Percentiles rank a stretch among this genome's conserved stretches.
These are phyloP conservation scores for Columba janthina DNA, from an alignment of 2,113 vertebrate genomes.

Conservation along the genomic window DNA sequence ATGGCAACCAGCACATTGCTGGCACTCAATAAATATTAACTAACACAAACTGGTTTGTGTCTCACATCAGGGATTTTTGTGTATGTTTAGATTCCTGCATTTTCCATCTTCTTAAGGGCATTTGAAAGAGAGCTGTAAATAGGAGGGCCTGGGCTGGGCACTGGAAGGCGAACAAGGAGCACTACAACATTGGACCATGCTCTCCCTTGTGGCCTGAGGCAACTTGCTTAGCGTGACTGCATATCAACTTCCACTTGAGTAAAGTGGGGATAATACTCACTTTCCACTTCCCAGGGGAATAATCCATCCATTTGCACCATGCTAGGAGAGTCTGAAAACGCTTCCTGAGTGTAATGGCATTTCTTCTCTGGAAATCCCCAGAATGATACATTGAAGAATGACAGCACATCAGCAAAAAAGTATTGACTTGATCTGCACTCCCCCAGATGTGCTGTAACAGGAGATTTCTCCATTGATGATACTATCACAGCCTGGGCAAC, in stretches of 20 bases:
- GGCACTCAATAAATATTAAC: background rate
- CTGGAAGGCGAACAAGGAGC: background rate
- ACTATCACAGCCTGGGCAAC: background rate
- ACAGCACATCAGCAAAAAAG: background rate
- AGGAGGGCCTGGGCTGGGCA: background rate
- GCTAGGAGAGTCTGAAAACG: background rate
- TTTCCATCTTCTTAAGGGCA: background rate
- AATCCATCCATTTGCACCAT: background rate
- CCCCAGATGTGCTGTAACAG: background rate
- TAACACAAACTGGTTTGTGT: background rate
- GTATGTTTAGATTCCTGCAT: background rate
- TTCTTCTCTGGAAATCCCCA: background rate
- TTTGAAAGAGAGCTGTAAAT: background rate
- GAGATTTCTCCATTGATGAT: background rate
- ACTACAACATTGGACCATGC: fast-evolving
- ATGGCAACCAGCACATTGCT: background rate
- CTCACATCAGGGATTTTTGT: background rate
- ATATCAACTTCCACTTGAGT: background rate
- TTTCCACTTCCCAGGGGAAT: background rate
- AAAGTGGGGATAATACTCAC: background rate
- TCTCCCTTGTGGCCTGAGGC: background rate
- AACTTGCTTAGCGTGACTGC: background rate
- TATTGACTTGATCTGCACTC: background rate
- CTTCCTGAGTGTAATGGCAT: background rate
- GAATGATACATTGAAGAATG: background rate